These are phyloP conservation scores for Psilopsiagon aymara DNA, from an alignment of 2,113 vertebrate species.

Conservation along the genomic window DNA sequence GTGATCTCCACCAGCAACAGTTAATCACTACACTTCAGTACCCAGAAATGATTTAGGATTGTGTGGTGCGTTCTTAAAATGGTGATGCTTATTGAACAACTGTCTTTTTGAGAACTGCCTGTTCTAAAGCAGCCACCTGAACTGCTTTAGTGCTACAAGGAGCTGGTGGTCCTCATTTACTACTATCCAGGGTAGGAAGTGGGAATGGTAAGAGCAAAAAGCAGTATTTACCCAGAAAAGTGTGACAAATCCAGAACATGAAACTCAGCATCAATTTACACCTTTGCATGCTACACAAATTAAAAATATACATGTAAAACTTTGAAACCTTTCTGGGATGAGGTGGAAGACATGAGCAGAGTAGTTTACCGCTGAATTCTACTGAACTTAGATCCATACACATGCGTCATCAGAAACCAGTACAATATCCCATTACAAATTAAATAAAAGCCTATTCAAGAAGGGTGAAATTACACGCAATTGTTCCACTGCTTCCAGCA, in stretches of 20 bases:
- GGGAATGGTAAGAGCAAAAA: neutral
- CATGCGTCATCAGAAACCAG: neutral
- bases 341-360: fast-evolving
- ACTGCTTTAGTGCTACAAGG: neutral
- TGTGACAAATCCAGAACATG: neutral
- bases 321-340: neutral
- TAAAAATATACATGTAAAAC: fast-evolving
- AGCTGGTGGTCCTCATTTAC: neutral
- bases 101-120: neutral
- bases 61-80: neutral
- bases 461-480: neutral
- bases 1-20: neutral
- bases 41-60: neutral
- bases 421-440: neutral
- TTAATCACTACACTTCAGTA: neutral
- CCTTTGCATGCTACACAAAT: fast-evolving
- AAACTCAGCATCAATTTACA: neutral
- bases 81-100: neutral
- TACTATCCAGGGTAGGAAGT: fast-evolving
- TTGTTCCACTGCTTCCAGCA: neutral
- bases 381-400: neutral
- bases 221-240: neutral
- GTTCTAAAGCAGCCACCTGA: neutral
- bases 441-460: neutral
- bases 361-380: neutral